Evolutionary conservation across 2,888 invertebrate species (phyloP).

Genomic region (Galerucella nymphaeae): DNA sequence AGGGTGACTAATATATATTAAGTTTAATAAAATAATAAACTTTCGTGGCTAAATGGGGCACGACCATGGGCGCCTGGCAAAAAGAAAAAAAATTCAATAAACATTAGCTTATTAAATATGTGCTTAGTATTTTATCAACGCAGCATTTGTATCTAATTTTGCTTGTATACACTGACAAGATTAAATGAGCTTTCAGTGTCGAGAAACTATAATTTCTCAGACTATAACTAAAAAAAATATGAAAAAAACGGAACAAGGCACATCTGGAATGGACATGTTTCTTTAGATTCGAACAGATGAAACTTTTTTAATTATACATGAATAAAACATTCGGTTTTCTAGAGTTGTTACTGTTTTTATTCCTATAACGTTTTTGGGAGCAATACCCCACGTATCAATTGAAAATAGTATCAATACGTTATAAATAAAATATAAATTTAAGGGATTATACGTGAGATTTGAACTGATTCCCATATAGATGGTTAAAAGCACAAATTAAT

Average conservation of each 20-base stretch:
- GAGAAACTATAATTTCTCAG: not conserved
- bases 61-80: too few relatives aligned
- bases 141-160: not conserved
- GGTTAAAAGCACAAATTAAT: too few relatives aligned
- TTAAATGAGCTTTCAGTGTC: not conserved
- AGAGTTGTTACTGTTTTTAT: not conserved
- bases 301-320: not conserved
- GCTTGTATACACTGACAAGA: not conserved
- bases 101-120: too few relatives aligned
- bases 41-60: too few relatives aligned
- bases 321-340: not conserved
- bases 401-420: not conserved
- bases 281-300: conserved; percentile 3
- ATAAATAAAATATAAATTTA: not conserved
- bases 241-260: not conserved
- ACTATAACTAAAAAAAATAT: not conserved
- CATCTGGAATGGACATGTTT: conserved; percentile 10
- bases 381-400: not conserved
- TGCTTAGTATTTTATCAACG: not conserved
- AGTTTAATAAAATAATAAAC: too few relatives aligned
- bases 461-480: too few relatives aligned
- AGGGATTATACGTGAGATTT: not conserved
- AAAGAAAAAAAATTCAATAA: too few relatives aligned
- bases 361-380: not conserved
- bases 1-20: too few relatives aligned